phyloP scores from a whole-genome alignment of 2,113 vertebrate genomes.

The Heloderma charlesbogerti region DNA sequence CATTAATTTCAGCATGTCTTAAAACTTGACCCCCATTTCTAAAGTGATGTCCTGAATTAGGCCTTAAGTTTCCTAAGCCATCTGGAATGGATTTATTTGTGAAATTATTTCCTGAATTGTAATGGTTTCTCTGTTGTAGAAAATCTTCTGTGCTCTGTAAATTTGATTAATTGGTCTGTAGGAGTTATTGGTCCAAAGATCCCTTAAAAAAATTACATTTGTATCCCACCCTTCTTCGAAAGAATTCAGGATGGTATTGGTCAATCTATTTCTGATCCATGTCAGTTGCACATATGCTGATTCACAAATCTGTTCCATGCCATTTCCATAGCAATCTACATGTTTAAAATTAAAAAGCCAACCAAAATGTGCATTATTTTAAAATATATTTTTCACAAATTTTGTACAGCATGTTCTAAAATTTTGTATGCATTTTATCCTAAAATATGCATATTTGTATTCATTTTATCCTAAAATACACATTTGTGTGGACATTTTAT shows the following conservation, averaged over 20 bases:
- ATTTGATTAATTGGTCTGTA: not conserved
- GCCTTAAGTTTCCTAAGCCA: conserved; percentile 7
- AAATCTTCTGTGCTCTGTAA: not conserved
- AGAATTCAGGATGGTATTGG: not conserved
- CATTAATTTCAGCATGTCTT: not conserved
- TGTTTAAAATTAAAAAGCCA: not conserved
- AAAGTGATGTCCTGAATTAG: not conserved
- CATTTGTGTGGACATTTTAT: not conserved
- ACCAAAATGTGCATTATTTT: not conserved
- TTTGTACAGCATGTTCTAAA: not conserved
- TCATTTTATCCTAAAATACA: not conserved
- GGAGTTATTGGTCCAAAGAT: not conserved
- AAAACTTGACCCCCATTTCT: not conserved
- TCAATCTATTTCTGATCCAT: not conserved
- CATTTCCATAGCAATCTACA: not conserved
- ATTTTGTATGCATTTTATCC: not conserved
- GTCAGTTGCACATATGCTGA: not conserved
- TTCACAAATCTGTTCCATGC: not conserved
- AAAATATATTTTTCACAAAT: not conserved
- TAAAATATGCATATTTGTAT: not conserved
- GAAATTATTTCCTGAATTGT: not conserved
- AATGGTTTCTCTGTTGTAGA: not conserved
- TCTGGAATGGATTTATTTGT: conserved; percentile 2
- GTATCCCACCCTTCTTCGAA: not conserved
- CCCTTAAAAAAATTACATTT: not conserved